Percentiles rank a stretch among this genome's conserved stretches.
These are phyloP conservation scores for Epiperipatus broadwayi DNA, from an alignment of 2,888 invertebrate species.

Conservation along the genomic window DNA sequence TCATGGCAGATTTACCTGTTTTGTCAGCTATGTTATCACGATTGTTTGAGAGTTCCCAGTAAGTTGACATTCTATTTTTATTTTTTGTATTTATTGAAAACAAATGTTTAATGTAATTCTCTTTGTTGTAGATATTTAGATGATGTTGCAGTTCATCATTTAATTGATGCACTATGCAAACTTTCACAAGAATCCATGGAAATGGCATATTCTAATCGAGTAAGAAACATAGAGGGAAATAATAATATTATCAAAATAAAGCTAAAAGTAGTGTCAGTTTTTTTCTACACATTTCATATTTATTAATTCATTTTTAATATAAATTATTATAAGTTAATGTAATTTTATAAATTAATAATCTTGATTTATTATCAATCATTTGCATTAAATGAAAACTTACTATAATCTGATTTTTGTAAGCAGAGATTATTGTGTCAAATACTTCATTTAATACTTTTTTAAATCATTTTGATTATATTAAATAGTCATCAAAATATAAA, in stretches of 20 bases:
- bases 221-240: constrained; percentile 29
- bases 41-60: constrained; percentile 79
- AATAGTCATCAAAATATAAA: too few relatives aligned
- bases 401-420: too few relatives aligned
- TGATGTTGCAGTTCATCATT: constrained; percentile 79
- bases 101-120: too few relatives aligned
- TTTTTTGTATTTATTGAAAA: background rate
- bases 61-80: too few relatives aligned
- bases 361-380: background rate
- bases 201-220: constrained; percentile 76
- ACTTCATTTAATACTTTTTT: too few relatives aligned
- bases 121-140: constrained; percentile 43
- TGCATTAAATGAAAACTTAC: too few relatives aligned
- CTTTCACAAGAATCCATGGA: constrained; percentile 93
- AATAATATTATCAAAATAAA: too few relatives aligned
- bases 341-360: background rate
- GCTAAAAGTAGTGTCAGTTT: too few relatives aligned
- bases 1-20: constrained; percentile 81
- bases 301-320: constrained; percentile 10
- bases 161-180: constrained; percentile 89
- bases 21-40: constrained; percentile 74
- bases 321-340: background rate
- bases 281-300: too few relatives aligned
- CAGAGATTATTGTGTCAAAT: too few relatives aligned
- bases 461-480: too few relatives aligned